A percentile compares a stretch with the other conserved stretches of the same genome.
These are phyloP conservation scores for Loxodonta africana DNA, from an alignment of 2,113 vertebrate species.

Conservation along the genomic window DNA sequence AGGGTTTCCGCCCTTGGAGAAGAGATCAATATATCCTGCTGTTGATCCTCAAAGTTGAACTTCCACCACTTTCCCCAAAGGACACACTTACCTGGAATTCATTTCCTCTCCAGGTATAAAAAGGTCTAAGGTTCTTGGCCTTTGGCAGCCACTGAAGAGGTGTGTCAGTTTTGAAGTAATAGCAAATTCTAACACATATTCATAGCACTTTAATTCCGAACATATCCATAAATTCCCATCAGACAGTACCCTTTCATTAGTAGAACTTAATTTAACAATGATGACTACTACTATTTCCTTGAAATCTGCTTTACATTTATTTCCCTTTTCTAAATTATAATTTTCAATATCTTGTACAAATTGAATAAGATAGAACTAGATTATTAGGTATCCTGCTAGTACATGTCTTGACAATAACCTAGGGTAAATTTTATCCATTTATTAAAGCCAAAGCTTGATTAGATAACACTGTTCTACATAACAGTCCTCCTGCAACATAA, in stretches of 20 bases:
- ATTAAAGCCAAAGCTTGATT: neutral
- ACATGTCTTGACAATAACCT: neutral
- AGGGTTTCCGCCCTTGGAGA: neutral
- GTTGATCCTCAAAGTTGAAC: neutral
- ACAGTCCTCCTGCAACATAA: neutral
- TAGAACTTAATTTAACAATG: neutral
- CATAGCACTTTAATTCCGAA: slow-evolving; percentile 27
- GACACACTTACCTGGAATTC: slow-evolving; percentile 47
- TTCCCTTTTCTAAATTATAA: neutral
- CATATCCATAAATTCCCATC: neutral
- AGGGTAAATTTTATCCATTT: neutral
- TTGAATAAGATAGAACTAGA: slow-evolving; percentile 19
- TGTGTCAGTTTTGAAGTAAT: slow-evolving; percentile 13
- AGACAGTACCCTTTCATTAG: neutral
- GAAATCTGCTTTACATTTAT: neutral
- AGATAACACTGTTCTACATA: neutral
- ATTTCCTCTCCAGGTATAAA: slow-evolving; percentile 50
- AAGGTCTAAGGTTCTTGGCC: slow-evolving; percentile 26
- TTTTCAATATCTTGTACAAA: neutral
- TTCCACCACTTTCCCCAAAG: slow-evolving; percentile 39
- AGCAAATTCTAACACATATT: slow-evolving; percentile 55
- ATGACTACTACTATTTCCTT: neutral
- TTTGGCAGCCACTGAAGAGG: slow-evolving; percentile 1
- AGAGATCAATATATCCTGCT: slow-evolving; percentile 21
- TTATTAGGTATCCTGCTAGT: neutral